Evolutionary conservation across 2,888 invertebrate species (phyloP), one percentile per base, ranked within the genome.

Genomic region (Acronicta leporina): DNA sequence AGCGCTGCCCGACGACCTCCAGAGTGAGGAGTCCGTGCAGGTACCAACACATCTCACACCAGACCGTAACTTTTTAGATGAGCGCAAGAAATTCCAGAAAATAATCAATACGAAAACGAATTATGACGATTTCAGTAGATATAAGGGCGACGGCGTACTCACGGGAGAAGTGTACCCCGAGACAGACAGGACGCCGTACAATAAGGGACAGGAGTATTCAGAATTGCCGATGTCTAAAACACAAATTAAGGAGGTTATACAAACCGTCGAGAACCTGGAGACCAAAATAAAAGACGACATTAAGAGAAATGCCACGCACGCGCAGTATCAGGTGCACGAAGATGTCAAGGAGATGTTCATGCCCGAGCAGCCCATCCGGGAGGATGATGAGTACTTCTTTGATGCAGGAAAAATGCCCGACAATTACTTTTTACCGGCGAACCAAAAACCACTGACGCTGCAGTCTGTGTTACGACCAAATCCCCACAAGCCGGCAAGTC

Each of bases 31-130:
- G 76, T 97, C 97, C 51, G 95, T 96, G 80, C 95, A 95, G 87
- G 96, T 96, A 86, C 95, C 95, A 82, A 96, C 95, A 67, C 94
- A 96, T 82, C 91, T 96, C 83, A 95, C 95, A 83, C 96, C 96
- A 67, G 95, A 95, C 87, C 92, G 90, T 87, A 95, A 95, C 89
- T 94, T 95, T 82, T 80, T 92, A 86, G 90, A 92, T 84, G 87
- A 88, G 41, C 89, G 89, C 78, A 89, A 82, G 81, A 92, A 92
- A 78, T 64, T 90, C 48, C 87, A 91, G 74, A 93, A 93, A 88
- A 90, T 92, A 83, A 92, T 91, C 88, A 91, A 94, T 84, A 89
- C 88, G 89, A 92, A 93, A 88, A 82, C 84, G 75, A 88, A 88
- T 91, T 92, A 92, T 92, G 87, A 92, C 91, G 86, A 91, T 93